Percentiles rank a stretch among this genome's conserved stretches.
Evolutionary conservation across 2,888 invertebrate genomes (phyloP).

Genomic region (Agrotis ipsilon): DNA sequence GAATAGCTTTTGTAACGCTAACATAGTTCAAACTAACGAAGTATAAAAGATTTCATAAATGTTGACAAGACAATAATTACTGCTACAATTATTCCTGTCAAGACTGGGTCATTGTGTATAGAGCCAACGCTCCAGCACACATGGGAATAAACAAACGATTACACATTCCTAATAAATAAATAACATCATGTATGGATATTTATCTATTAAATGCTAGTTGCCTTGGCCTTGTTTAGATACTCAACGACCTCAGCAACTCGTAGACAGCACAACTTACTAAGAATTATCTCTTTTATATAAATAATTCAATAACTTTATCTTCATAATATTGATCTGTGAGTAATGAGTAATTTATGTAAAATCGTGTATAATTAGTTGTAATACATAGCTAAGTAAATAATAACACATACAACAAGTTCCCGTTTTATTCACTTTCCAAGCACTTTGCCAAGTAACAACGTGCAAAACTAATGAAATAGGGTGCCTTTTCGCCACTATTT

Average conservation of each 20-base stretch:
- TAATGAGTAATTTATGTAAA: slow-evolving; percentile 24
- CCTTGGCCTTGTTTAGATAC: slow-evolving; percentile 66
- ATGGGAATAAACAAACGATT: slow-evolving; percentile 22
- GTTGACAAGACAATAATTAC: not conserved
- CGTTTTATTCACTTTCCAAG: no score
- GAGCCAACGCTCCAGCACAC: not conserved
- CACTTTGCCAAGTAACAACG: no score
- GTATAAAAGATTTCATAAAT: not conserved
- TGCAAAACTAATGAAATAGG: no score
- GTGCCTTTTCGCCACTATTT: no score
- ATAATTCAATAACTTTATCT: slow-evolving; percentile 40
- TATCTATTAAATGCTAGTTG: slow-evolving; percentile 35
- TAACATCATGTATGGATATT: slow-evolving; percentile 33
- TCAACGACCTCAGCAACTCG: slow-evolving; percentile 48
- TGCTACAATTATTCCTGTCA: not conserved
- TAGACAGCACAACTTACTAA: slow-evolving; percentile 21
- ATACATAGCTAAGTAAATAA: not conserved
- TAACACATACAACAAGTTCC: not conserved
- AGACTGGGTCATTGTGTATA: slow-evolving; percentile 1
- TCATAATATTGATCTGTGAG: slow-evolving; percentile 32
- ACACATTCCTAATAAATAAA: slow-evolving; percentile 27
- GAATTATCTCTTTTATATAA: slow-evolving; percentile 39
- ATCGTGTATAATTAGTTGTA: slow-evolving; percentile 20
- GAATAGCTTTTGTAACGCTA: no score
- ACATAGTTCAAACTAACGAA: no score